These are phyloP conservation scores for Siphlonurus alternatus DNA, from an alignment of 2,888 invertebrate species.

Conservation along the genomic window DNA sequence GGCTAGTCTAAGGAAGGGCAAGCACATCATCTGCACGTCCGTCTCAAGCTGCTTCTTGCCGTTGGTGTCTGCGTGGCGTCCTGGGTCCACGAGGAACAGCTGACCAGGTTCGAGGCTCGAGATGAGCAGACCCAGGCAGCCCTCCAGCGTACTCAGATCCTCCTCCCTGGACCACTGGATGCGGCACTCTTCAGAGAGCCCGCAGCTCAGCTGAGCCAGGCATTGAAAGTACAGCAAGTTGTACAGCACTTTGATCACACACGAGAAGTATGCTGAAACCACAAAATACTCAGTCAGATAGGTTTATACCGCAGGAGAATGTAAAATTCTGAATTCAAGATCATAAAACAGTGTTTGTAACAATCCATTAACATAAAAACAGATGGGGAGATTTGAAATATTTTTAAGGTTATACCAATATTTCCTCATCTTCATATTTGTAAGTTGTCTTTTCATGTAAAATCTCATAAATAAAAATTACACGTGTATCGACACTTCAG, in stretches of 20 bases:
- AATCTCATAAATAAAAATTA: too few relatives aligned
- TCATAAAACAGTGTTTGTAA: too few relatives aligned
- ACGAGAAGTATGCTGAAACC: constrained; percentile 66
- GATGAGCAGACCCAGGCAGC: constrained; percentile 29
- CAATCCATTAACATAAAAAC: too few relatives aligned
- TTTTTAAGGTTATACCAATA: too few relatives aligned
- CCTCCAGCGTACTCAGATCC: constrained; percentile 24
- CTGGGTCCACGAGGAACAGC: constrained; percentile 41
- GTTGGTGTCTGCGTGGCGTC: not conserved
- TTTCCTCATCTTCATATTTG: too few relatives aligned
- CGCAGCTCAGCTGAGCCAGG: constrained; percentile 58
- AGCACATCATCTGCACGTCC: constrained; percentile 56
- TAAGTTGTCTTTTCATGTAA: too few relatives aligned
- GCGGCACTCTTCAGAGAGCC: constrained; percentile 45
- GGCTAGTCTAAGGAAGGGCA: constrained; percentile 72
- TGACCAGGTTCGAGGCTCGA: constrained; percentile 35
- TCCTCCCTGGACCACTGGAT: constrained; percentile 19
- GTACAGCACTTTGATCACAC: constrained; percentile 73
- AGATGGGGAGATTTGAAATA: too few relatives aligned
- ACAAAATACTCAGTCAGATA: too few relatives aligned
- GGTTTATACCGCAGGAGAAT: not conserved
- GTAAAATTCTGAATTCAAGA: too few relatives aligned
- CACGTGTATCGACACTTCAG: too few relatives aligned
- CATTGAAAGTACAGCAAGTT: constrained; percentile 82
- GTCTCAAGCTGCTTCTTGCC: constrained; percentile 22